A percentile compares a stretch with the other conserved stretches of the same genome.
Conservation (phyloP, 2,113 vertebrate genomes). For the Cololabis saira region DNA sequence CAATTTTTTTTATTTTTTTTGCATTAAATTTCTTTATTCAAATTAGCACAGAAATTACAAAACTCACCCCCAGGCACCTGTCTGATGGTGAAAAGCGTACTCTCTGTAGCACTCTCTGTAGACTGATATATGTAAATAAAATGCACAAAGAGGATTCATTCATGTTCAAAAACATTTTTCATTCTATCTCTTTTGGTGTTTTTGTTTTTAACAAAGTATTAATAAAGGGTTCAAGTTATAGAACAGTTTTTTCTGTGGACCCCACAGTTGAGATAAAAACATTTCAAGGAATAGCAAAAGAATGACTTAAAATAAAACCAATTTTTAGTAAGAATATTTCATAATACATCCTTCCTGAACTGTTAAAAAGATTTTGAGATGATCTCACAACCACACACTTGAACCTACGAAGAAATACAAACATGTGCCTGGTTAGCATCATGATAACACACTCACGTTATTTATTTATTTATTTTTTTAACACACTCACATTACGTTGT, state of each 20-base stretch:
- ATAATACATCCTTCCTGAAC: slow-evolving; percentile 1
- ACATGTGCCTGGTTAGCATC: background rate
- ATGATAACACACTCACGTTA: too few species aligned
- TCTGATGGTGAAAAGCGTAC: background rate
- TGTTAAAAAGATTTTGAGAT: background rate
- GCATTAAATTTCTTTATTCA: background rate
- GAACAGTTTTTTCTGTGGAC: background rate
- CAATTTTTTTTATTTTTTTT: too few species aligned
- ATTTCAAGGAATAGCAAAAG: background rate
- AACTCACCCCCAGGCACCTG: background rate
- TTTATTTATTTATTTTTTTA: too few species aligned
- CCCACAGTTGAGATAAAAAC: slow-evolving; percentile 1
- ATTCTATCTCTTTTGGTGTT: background rate
- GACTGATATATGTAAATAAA: background rate
- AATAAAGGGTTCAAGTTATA: background rate
- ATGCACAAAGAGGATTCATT: background rate
- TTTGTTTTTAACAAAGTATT: slow-evolving; percentile 6
- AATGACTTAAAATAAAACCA: slow-evolving; percentile 1
- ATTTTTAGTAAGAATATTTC: background rate
- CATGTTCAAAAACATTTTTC: background rate
- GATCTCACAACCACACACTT: slow-evolving; percentile 6
- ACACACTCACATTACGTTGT: background rate
- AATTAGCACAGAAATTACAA: background rate
- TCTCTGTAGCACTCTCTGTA: background rate
- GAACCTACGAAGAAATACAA: slow-evolving; percentile 1